Evolutionary conservation across 1,140 invertebrate genomes (phyloP).

Genomic region (Zophobas atratus): DNA sequence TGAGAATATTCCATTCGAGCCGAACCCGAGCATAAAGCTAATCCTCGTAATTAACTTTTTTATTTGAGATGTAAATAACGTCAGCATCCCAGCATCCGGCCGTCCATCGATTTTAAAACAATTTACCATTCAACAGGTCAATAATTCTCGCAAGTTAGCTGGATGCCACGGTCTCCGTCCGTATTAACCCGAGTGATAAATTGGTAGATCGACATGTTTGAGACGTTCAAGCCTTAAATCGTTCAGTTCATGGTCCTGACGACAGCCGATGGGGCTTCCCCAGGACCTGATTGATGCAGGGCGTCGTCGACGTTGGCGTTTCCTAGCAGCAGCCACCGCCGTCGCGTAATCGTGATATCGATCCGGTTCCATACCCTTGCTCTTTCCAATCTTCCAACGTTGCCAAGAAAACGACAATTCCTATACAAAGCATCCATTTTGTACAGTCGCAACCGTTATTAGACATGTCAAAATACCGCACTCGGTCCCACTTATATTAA

Average conservation of each 20-base stretch:
- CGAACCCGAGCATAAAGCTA: background rate
- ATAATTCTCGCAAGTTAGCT: constrained; percentile 4
- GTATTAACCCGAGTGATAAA: constrained; percentile 26
- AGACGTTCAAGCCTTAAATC: constrained; percentile 5
- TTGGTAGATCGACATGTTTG: constrained; percentile 10
- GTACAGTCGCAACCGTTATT: background rate
- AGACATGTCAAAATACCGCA: background rate
- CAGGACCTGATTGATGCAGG: constrained; percentile 43
- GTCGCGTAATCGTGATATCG: constrained; percentile 48
- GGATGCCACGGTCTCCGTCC: background rate
- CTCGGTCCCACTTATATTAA: too few relatives aligned
- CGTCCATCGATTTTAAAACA: constrained; percentile 16
- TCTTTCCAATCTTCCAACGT: constrained; percentile 43
- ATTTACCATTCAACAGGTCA: constrained; percentile 43
- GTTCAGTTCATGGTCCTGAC: background rate
- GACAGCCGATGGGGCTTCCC: constrained; percentile 32
- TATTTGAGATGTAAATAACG: background rate
- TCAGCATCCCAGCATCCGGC: background rate
- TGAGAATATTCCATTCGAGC: background rate
- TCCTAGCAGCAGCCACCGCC: constrained; percentile 45
- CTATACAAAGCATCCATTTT: constrained; percentile 23
- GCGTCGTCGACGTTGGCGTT: constrained; percentile 40
- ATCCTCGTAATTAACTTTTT: constrained; percentile 17
- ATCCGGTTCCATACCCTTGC: constrained; percentile 41
- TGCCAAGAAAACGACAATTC: constrained; percentile 42